Evolutionary conservation across 2,113 vertebrate genomes (phyloP), one percentile per base, ranked within the genome.

Genomic region (Galemys pyrenaicus): DNA sequence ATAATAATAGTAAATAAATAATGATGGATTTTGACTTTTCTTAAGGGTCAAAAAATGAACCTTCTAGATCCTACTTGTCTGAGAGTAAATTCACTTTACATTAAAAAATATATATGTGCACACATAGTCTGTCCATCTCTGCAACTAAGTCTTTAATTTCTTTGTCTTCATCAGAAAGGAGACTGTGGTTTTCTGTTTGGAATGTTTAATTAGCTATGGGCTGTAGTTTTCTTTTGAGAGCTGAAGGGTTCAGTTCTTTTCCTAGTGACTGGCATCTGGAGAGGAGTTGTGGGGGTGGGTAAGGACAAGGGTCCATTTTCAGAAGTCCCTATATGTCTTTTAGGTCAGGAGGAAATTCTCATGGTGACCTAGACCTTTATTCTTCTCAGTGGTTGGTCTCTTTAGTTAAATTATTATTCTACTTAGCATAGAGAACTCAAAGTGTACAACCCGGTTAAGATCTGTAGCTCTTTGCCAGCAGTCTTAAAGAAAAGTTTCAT

Each of bases 1-100:
- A 49, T 85, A 67, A 37, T 77, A 88, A 58, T 70, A 90, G 51
- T 78, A 93, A 95, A 74, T 54, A 93, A 75, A 60, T 44, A 86
- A 49, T 79, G 64, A 49, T 81, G 65, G 51, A 65, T 35, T 75
- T 88, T 73, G 24, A 28, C 58, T 58, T 95, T 85, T 80, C 37
- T 28, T 39, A 49, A 49, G 32, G 71, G 35, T 68, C 0, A 79
- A 74, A 89, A 62, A 20, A 60, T 85, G 15, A n/a, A n/a, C n/a
- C 44, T 70, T 92, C 68, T 65, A 39, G 28, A 32, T 79, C 83
- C 58, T 87, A 46, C 44, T 79, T 79, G n/a, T 79, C 58, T 89
- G 51, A 39, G 20, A 77, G 19, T 64, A 73, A 80, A 77, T 71
- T 39, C 54, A 94, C 20, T 85, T 87, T 64, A 11, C 30, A 22